Percentiles rank a stretch among this genome's conserved stretches.
Evolutionary conservation across 2,888 invertebrate genomes (phyloP).

Genomic region (Hecatera dysodea): DNA sequence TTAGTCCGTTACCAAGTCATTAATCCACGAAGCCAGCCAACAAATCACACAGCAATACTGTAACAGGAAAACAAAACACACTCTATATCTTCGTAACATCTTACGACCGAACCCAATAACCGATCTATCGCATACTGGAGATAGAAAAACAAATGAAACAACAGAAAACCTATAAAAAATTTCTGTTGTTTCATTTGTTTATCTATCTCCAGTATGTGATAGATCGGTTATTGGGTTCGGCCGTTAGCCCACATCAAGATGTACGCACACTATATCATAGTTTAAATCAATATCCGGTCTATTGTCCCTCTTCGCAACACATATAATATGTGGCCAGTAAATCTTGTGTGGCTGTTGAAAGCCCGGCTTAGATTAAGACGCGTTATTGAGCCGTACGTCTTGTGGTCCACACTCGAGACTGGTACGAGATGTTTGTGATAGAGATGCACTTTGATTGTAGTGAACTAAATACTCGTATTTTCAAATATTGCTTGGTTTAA

Average conservation of each 20-base stretch:
- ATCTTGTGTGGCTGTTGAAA: slow-evolving; percentile 77
- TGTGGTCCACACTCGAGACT: slow-evolving; percentile 55
- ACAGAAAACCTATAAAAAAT: too few relatives aligned
- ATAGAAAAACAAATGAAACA: too few relatives aligned
- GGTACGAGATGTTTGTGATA: slow-evolving; percentile 38
- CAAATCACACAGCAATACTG: slow-evolving; percentile 38
- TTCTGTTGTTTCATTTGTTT: too few relatives aligned
- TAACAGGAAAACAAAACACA: slow-evolving; percentile 46
- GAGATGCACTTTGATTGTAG: slow-evolving; percentile 20
- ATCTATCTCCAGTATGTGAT: too few relatives aligned
- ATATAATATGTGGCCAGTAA: slow-evolving; percentile 79
- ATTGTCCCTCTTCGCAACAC: slow-evolving; percentile 66
- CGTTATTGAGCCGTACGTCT: slow-evolving; percentile 86
- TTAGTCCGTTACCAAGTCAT: slow-evolving; percentile 41
- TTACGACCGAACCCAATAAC: too few relatives aligned
- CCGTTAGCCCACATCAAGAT: slow-evolving; percentile 60
- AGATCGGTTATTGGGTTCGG: too few relatives aligned
- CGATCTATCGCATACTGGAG: too few relatives aligned
- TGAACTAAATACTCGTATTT: background rate
- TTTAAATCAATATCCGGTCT: slow-evolving; percentile 68
- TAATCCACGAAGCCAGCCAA: slow-evolving; percentile 22
- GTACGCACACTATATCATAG: slow-evolving; percentile 63
- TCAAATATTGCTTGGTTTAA: too few relatives aligned
- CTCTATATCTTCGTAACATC: slow-evolving; percentile 35
- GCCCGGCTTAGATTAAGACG: slow-evolving; percentile 80